Base-by-base conservation (phyloP, 1,140 invertebrate species). In the Pristionchus pacificus region DNA sequence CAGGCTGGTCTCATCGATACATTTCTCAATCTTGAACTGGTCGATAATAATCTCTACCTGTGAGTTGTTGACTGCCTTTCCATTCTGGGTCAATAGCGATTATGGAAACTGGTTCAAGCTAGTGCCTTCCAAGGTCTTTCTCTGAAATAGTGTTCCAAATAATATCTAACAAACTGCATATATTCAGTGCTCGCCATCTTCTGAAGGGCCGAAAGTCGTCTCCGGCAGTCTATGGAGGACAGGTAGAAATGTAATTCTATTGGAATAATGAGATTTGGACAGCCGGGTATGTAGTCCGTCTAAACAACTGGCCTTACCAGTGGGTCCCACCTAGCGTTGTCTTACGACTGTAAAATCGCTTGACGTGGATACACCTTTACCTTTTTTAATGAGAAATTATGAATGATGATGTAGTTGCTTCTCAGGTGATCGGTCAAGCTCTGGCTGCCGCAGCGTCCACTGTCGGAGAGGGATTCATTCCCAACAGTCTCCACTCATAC, bases 361-460 rank as follows among this genome's bases (percentile, higher is more conserved):
- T 19, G 19, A 49, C 6, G 6, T 49, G 38, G 6, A 10, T 10
- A 49, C 19, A 49, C 38, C 6, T 49, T 49, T 19, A 49, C 38
- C 19, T 49, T 19, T 10, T 49, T 49, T 49, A 19, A 49, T 49
- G 38, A 49, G 6, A 19, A 49, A 19, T 49, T 49, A n/a, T n/a
- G n/a, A n/a, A n/a, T n/a, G n/a, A n/a, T n/a, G n/a, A n/a, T n/a
- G n/a, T n/a, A n/a, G 6, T 49, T 49, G 38, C 19, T 49, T 6
- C 19, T 49, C 19, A 49, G 38, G 38, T 49, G 38, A 79, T 85
- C 31, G 83, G 83, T 25, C 84, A 85, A 57, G 82, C 83, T 1
- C 64, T 85, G 32, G 77, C 78, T 19, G 84, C 84, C n/a, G 82
- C 84, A 32, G 79, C 77, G 27, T 77, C 79, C 28, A 84, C 84